Evolutionary conservation across 2,113 vertebrate genomes (phyloP).

Genomic region (Lagopus leucura): DNA sequence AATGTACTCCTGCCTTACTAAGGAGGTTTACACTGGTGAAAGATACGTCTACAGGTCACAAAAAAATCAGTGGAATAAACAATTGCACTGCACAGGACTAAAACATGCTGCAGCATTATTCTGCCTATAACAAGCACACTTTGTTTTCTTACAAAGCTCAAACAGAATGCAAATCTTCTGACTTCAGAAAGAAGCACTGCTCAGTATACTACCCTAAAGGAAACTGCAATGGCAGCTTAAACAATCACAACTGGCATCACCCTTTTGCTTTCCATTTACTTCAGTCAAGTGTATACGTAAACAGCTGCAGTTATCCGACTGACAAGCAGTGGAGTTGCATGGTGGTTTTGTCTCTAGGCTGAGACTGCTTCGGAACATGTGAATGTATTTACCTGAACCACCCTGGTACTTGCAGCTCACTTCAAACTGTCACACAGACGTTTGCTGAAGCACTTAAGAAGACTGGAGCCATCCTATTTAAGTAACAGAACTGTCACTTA

Average conservation of each 20-base stretch:
- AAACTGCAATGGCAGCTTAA: background rate
- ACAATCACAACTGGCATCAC: accelerated
- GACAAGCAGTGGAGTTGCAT: background rate
- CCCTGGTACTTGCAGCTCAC: background rate
- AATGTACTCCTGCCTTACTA: background rate
- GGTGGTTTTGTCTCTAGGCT: background rate
- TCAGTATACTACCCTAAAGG: background rate
- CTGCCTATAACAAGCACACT: background rate
- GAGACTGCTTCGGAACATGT: background rate
- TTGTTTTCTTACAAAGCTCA: background rate
- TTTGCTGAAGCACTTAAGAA: background rate
- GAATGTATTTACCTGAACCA: background rate
- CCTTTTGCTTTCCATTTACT: background rate
- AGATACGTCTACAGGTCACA: background rate
- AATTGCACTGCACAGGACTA: background rate
- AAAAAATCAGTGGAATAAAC: background rate
- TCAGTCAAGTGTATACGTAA: background rate
- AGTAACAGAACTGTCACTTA: background rate
- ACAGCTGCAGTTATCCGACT: background rate
- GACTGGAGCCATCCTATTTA: background rate
- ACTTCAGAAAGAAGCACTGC: background rate
- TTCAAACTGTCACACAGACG: background rate
- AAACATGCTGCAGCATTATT: background rate
- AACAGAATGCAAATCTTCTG: background rate
- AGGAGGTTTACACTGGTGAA: background rate